phyloP scores from a whole-genome alignment of 2,797 vertebrate species.

The Epinephelus coioides region DNA sequence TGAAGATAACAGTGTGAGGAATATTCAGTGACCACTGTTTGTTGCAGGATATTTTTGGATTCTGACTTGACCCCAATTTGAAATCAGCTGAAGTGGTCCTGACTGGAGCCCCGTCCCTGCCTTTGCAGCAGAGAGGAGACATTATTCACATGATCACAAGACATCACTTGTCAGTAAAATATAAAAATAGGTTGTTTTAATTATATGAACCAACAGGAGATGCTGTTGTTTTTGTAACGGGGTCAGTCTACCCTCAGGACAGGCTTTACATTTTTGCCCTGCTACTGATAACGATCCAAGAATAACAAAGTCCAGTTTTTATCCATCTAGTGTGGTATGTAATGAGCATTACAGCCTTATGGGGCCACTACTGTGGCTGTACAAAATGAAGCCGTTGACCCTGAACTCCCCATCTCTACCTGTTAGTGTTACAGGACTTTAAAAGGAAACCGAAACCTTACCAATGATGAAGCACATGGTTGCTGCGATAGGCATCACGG shows the following conservation, averaged over 20 bases:
- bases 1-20: background rate
- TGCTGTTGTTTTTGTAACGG: background rate
- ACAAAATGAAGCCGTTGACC: slow-evolving; percentile 3
- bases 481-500: slow-evolving; percentile 83
- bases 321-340: background rate
- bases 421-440: background rate
- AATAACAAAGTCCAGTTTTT: slow-evolving; percentile 1
- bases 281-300: background rate
- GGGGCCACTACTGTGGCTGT: background rate
- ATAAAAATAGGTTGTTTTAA: background rate
- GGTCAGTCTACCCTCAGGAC: background rate
- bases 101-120: background rate
- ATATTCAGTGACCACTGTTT: background rate
- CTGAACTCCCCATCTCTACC: background rate
- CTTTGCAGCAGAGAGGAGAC: background rate
- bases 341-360: background rate
- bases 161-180: no score
- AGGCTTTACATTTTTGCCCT: background rate
- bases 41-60: background rate
- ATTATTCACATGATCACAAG: background rate
- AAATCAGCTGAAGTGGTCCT: background rate
- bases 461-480: slow-evolving; percentile 85
- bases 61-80: background rate
- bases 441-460: slow-evolving; percentile 67
- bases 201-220: background rate